Evolutionary conservation across 2,888 invertebrate species (phyloP), one percentile per base, ranked within the genome.

Genomic region (Drosophila borborema): DNA sequence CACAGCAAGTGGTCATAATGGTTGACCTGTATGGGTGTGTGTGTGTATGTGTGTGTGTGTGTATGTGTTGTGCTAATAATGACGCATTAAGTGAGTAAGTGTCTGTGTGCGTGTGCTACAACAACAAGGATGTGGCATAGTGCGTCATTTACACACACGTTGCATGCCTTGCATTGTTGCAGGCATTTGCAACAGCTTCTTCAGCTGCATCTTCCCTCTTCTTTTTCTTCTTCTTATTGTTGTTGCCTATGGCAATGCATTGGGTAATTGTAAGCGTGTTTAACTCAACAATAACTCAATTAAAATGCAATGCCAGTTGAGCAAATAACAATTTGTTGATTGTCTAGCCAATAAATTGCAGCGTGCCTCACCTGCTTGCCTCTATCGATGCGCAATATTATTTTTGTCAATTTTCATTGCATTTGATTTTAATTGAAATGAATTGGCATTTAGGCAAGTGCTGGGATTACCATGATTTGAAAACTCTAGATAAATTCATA

Each of bases 1-100:
- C 85, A 80, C 68, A 80, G 86, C 80, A 90, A 86, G 86, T 88
- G 90, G 90, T 86, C 89, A 86, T 77, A 90, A 81, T 78, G 89
- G 90, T 74, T 85, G 71, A 76, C 80, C 69, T 74, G 59, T 59
- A 31, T 45, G 31, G 40, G 31, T 59, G 23, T 36, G 23, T 53
- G 23, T 53, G 49, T 41, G 43, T n/a, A n/a, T 74, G 59, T 59
- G 23, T 45, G 31, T 43, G 31, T 59, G 23, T 36, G 23, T 53
- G 23, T 53, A 45, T 41, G 43, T 53, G 46, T 51, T 87, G 88
- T 87, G 88, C 85, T 85, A 85, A 85, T 85, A 86, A 89, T 89
- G 89, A 89, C 78, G 89, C 87, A 84, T 84, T 73, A 89, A 81
- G 78, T 78, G 71, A 56, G 80, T 51, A 23, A 23, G 23, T 31